These are phyloP conservation scores for Sebastes taczanowskii DNA, from an alignment of 2,797 vertebrate genomes.

Conservation along the genomic window DNA sequence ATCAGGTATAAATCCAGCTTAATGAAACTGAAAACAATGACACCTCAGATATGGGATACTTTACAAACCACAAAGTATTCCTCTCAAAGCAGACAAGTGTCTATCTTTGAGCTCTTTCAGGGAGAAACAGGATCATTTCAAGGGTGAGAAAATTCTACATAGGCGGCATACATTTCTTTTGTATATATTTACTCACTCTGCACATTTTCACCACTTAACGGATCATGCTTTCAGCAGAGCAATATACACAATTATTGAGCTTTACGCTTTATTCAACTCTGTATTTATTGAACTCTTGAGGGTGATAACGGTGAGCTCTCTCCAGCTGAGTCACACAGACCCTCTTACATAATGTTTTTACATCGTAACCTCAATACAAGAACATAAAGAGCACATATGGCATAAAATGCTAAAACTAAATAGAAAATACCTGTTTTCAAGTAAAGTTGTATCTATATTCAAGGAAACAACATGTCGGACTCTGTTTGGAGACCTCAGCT, in stretches of 20 bases:
- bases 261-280: constrained; percentile 43
- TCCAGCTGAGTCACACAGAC: constrained; percentile 44
- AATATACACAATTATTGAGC: constrained; percentile 40
- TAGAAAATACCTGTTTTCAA: not conserved
- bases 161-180: not conserved
- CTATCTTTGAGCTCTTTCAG: not conserved
- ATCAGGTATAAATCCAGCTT: not conserved
- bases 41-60: not conserved
- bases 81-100: not conserved
- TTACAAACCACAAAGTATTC: not conserved
- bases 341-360: constrained; percentile 29
- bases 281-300: constrained; percentile 45
- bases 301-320: constrained; percentile 30
- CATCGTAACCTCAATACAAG: constrained; percentile 2
- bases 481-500: constrained; percentile 18
- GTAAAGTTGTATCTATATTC: not conserved
- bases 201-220: constrained; percentile 9
- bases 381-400: constrained; percentile 14
- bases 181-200: not conserved
- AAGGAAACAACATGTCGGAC: constrained; percentile 4
- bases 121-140: not conserved
- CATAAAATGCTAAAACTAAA: not conserved
- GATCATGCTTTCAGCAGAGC: constrained; percentile 28
- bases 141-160: not conserved
- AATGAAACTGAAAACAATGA: not conserved